These are phyloP conservation scores for Carapus acus DNA, from an alignment of 2,797 vertebrate genomes.

Conservation along the genomic window DNA sequence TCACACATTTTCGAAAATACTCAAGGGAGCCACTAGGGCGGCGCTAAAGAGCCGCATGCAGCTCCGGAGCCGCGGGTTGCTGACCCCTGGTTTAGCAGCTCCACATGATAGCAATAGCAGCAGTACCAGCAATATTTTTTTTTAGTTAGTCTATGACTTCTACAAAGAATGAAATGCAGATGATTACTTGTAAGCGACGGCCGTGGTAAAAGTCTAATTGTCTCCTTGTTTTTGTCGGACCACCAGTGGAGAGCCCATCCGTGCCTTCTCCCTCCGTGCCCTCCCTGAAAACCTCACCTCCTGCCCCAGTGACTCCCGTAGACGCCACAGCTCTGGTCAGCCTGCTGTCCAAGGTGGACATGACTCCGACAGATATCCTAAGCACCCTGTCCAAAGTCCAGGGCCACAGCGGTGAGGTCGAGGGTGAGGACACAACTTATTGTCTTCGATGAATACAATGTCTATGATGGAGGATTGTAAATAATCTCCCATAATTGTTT, in stretches of 20 bases:
- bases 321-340: slow-evolving; percentile 79
- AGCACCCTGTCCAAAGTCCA: slow-evolving; percentile 88
- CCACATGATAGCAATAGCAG: too few relatives aligned
- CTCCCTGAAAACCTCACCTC: slow-evolving; percentile 52
- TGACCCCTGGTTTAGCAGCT: too few relatives aligned
- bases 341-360: slow-evolving; percentile 88
- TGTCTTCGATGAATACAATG: too few relatives aligned
- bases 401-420: slow-evolving; percentile 66
- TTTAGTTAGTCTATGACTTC: too few relatives aligned
- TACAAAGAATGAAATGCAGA: not conserved
- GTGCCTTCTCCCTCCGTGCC: slow-evolving; percentile 23
- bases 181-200: not conserved
- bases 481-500: too few relatives aligned
- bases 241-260: slow-evolving; percentile 62
- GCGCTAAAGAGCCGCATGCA: too few relatives aligned
- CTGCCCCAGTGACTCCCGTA: slow-evolving; percentile 52
- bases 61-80: too few relatives aligned
- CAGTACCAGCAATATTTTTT: too few relatives aligned
- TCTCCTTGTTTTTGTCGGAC: slow-evolving; percentile 20
- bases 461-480: too few relatives aligned
- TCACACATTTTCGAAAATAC: too few relatives aligned
- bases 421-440: slow-evolving; percentile 75
- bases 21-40: too few relatives aligned
- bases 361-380: slow-evolving; percentile 86
- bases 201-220: not conserved